These are phyloP conservation scores for Poecilia velifera DNA, from an alignment of 2,797 vertebrate species.

Conservation along the genomic window DNA sequence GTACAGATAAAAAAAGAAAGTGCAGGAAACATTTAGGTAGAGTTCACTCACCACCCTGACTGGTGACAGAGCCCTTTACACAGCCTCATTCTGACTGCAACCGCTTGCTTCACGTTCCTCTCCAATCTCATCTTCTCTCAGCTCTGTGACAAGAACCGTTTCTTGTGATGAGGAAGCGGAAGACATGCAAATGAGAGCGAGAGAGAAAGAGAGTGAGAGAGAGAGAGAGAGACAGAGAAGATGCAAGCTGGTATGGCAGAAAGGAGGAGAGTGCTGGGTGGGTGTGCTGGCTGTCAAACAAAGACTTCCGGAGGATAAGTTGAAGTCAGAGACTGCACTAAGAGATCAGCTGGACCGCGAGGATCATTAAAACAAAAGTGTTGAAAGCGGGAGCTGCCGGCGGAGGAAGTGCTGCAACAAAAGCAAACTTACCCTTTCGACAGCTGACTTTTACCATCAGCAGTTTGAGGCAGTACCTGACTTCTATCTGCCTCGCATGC, in stretches of 20 bases:
- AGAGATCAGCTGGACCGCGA: constrained; percentile 39
- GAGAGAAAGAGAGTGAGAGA: not conserved
- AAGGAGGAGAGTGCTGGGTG: constrained; percentile 59
- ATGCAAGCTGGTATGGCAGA: constrained; percentile 65
- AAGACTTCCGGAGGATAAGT: constrained; percentile 72
- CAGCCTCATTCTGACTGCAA: constrained; percentile 35
- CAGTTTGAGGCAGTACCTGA: constrained; percentile 59
- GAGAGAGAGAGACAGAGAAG: constrained; percentile 46
- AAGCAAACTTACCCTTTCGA: constrained; percentile 52
- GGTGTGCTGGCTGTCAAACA: constrained; percentile 70
- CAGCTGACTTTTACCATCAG: constrained; percentile 52
- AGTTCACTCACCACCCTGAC: constrained; percentile 57
- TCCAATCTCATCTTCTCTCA: constrained; percentile 49
- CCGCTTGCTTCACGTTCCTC: constrained; percentile 42
- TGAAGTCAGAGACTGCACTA: constrained; percentile 58
- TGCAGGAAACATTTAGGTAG: not conserved
- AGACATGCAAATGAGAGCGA: constrained; percentile 81
- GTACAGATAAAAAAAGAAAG: constrained; percentile 21
- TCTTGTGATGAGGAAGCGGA: constrained; percentile 76
- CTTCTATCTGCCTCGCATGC: constrained; percentile 53
- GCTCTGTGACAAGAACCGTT: constrained; percentile 64
- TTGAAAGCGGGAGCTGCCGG: constrained; percentile 34
- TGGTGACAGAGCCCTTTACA: constrained; percentile 26
- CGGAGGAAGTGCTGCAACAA: constrained; percentile 53
- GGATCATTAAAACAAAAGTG: constrained; percentile 16